Percentiles rank a stretch among this genome's conserved stretches.
phyloP scores from a whole-genome alignment of 2,113 vertebrate genomes.

The Nycticryphes semicollaris region DNA sequence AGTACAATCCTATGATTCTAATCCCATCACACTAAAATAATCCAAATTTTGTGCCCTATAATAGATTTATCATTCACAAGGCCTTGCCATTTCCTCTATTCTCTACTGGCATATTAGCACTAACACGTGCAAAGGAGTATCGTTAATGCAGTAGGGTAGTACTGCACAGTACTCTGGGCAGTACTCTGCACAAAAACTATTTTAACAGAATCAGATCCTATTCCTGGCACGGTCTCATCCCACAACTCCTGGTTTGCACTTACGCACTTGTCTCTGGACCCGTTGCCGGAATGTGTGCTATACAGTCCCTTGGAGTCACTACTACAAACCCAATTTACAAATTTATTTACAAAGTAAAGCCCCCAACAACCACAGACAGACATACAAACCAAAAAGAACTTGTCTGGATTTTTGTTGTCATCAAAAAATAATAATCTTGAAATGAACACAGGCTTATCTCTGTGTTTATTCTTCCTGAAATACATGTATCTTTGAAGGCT shows the following conservation, averaged over 20 bases:
- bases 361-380: neutral
- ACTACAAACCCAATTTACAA: neutral
- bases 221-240: neutral
- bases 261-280: neutral
- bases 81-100: neutral
- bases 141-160: neutral
- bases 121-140: neutral
- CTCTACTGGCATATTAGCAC: neutral
- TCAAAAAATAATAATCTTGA: neutral
- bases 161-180: neutral
- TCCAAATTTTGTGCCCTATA: neutral
- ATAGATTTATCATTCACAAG: neutral
- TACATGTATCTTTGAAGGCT: neutral
- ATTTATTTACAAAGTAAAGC: neutral
- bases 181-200: neutral
- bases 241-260: neutral
- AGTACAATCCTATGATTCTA: neutral
- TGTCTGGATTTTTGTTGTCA: neutral
- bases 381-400: neutral
- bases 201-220: neutral
- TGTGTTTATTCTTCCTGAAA: neutral
- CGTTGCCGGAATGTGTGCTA: neutral
- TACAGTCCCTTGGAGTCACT: neutral
- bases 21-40: neutral
- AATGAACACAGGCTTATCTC: neutral